These are phyloP conservation scores for Ectemnius lituratus DNA, from an alignment of 2,888 invertebrate species.

Conservation along the genomic window DNA sequence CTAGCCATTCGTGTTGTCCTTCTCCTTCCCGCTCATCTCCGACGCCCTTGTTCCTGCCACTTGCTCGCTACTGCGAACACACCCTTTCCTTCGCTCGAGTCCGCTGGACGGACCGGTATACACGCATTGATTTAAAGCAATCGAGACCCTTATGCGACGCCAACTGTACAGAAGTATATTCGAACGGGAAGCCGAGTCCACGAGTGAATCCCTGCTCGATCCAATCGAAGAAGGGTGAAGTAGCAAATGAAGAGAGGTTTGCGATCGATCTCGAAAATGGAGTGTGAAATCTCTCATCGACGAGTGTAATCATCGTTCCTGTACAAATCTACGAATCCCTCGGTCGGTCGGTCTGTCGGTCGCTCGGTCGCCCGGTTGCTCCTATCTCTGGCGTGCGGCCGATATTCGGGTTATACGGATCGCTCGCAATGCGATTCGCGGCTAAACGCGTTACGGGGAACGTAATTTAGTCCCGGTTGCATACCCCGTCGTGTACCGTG, in stretches of 20 bases:
- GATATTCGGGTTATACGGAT: slow-evolving; percentile 75
- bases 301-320: slow-evolving; percentile 55
- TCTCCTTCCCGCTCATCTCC: no score
- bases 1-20: no score
- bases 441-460: slow-evolving; percentile 76
- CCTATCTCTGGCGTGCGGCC: slow-evolving; percentile 63
- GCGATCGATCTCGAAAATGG: slow-evolving; percentile 43
- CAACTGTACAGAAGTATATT: no score
- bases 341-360: slow-evolving; percentile 42
- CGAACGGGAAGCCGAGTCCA: no score
- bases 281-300: slow-evolving; percentile 47
- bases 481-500: slow-evolving; percentile 59
- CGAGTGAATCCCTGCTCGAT: no score
- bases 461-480: slow-evolving; percentile 73
- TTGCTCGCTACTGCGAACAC: slow-evolving; percentile 31
- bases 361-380: slow-evolving; percentile 46
- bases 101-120: slow-evolving; percentile 49
- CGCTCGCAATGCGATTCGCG: slow-evolving; percentile 75
- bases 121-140: slow-evolving; percentile 67
- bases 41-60: neutral
- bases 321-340: slow-evolving; percentile 48
- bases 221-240: neutral
- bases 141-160: slow-evolving; percentile 56
- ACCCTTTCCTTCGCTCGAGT: slow-evolving; percentile 5
- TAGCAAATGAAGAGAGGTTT: neutral